Evolutionary conservation across 1,140 invertebrate species (phyloP).

Genomic region (Atta colombica): DNA sequence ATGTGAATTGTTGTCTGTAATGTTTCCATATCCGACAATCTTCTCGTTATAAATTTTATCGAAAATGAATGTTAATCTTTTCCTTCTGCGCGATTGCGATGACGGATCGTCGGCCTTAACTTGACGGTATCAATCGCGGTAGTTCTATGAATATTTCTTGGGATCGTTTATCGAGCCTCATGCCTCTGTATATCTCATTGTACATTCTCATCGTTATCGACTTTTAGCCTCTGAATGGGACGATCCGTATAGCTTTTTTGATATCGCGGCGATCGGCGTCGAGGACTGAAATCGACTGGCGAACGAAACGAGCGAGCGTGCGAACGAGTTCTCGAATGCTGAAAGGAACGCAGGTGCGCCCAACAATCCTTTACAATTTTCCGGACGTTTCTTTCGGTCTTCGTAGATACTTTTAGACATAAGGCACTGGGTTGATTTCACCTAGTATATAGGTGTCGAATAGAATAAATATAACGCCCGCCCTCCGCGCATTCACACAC

Average conservation of each 20-base stretch:
- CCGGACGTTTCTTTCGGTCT: slow-evolving; percentile 39
- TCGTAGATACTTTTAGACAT: slow-evolving; percentile 44
- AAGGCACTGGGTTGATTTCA: slow-evolving; percentile 50
- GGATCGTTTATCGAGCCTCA: slow-evolving; percentile 19
- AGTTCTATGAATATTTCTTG: neutral
- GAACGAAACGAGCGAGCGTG: slow-evolving; percentile 7
- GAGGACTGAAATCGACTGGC: slow-evolving; percentile 21
- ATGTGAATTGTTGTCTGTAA: slow-evolving; percentile 10
- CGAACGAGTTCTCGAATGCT: slow-evolving; percentile 41
- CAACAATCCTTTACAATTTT: slow-evolving; percentile 32
- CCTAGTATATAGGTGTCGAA: slow-evolving; percentile 43
- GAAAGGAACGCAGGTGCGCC: slow-evolving; percentile 50
- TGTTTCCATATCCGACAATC: neutral
- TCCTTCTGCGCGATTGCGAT: neutral
- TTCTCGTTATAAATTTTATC: neutral
- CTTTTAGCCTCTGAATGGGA: slow-evolving; percentile 34
- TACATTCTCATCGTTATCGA: slow-evolving; percentile 55
- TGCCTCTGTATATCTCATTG: slow-evolving; percentile 61
- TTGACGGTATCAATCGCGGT: neutral
- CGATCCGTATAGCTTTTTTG: slow-evolving; percentile 54
- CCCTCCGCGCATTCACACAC: slow-evolving; percentile 7
- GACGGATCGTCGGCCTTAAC: slow-evolving; percentile 19
- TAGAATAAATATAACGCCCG: slow-evolving; percentile 47
- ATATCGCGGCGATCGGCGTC: slow-evolving; percentile 29
- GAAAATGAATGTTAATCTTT: slow-evolving; percentile 1